Percentiles rank a stretch among this genome's conserved stretches.
phyloP scores from a whole-genome alignment of 2,797 vertebrate species.

The Trichosurus vulpecula region DNA sequence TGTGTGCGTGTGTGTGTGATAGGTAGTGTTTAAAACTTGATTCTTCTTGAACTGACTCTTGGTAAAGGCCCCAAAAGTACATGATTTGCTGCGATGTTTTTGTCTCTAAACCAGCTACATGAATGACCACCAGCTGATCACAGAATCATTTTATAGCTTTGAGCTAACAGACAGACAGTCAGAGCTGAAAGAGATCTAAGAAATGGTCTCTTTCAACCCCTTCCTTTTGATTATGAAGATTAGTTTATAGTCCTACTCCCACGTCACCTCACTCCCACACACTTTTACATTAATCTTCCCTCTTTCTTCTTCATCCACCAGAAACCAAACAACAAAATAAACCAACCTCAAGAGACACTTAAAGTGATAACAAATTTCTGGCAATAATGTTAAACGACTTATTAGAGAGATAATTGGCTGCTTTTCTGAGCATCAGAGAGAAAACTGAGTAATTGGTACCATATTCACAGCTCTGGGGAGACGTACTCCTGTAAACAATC shows the following conservation, averaged over 20 bases:
- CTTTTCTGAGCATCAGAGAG: background rate
- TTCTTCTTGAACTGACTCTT: constrained; percentile 9
- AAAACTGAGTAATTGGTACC: background rate
- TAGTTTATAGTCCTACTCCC: background rate
- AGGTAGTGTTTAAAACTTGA: constrained; percentile 15
- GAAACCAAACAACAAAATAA: background rate
- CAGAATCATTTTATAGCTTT: background rate
- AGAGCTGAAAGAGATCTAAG: background rate
- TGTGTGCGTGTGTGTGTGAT: background rate
- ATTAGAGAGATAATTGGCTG: background rate
- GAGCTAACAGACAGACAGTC: background rate
- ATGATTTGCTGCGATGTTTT: background rate
- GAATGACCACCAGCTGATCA: background rate
- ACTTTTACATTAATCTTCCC: background rate
- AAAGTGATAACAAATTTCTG: background rate
- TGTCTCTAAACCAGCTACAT: background rate
- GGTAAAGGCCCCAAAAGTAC: background rate
- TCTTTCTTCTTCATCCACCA: background rate
- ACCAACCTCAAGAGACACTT: background rate
- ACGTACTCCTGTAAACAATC: background rate
- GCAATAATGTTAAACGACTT: background rate
- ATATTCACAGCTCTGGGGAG: background rate
- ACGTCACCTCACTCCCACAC: background rate
- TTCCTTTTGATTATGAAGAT: background rate
- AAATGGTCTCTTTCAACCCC: background rate